phyloP scores from a whole-genome alignment of 2,888 invertebrate genomes.

The Sinodicranocentrus sp. region DNA sequence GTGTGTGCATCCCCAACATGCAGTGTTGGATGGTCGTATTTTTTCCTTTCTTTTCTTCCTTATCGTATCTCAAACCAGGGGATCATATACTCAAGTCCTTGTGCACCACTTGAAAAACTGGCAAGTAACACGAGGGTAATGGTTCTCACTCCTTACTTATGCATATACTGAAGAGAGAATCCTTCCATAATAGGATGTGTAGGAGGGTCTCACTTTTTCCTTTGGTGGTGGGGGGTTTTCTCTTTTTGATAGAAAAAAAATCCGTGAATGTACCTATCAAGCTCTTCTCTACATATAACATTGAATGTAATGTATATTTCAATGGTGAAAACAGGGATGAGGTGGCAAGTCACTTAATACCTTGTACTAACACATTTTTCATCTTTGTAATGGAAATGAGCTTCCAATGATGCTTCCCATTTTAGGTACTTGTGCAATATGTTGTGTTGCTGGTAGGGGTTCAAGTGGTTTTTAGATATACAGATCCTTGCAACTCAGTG shows the following conservation, averaged over 20 bases:
- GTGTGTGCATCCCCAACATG: not conserved
- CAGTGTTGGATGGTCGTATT: no score
- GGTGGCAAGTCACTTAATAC: constrained; percentile 56
- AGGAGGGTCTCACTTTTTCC: not conserved
- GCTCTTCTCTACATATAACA: not conserved
- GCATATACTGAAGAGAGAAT: no score
- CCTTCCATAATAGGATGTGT: no score
- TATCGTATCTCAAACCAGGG: no score
- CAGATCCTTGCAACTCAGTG: not conserved
- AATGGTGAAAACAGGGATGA: constrained; percentile 2
- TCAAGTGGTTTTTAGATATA: constrained; percentile 31
- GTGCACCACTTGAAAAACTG: no score
- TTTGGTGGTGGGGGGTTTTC: not conserved
- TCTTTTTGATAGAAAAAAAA: not conserved
- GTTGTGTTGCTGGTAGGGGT: not conserved
- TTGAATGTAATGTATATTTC: not conserved
- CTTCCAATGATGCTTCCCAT: constrained; percentile 5
- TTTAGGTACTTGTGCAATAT: constrained; percentile 3
- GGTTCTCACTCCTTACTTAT: no score
- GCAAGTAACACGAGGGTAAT: no score
- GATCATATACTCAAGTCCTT: no score
- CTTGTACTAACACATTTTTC: constrained; percentile 43
- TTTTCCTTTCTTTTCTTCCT: no score
- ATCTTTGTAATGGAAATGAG: constrained; percentile 55
- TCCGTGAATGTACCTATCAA: not conserved